Base-by-base conservation (phyloP, 2,888 invertebrate species). In the Acronicta alni region DNA sequence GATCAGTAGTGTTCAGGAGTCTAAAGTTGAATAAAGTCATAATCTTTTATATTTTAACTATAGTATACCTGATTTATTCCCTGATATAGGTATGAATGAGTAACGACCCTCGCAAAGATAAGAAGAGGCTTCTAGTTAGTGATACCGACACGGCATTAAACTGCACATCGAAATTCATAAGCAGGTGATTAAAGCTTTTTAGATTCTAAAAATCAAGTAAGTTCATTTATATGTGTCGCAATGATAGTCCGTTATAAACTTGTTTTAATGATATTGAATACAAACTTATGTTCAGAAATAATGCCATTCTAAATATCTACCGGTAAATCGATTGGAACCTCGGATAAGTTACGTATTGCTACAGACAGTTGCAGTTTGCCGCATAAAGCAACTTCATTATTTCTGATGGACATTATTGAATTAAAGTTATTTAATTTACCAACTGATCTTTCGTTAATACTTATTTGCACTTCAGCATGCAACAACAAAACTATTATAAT, bases 281-380 rank as follows among this genome's bases (percentile, higher is more conserved):
- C 63, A 61, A 15, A 23, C 15, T 56, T 73, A 41, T 56, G 52
- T 63, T 63, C 59, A 55, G 57, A 52, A 69, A 83, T 35, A n/a
- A 14, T 72, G 60, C 81, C 72, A 73, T 64, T 71, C 75, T 75
- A 72, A 76, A 79, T 79, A 77, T 80, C 74, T 64, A 81, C 77
- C 72, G 72, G 80, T 78, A 74, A 80, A 83, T 82, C 78, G 84
- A 86, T 87, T 78, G 80, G 63, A 73, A 79, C 74, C 55, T 69
- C 64, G 72, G 83, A 83, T 85, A 82, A 83, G 80, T 82, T 77
- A 80, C 80, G 79, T 80, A 80, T 80, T 81, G 75, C 75, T 65
- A 57, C 65, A 67, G 56, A 70, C 87, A 85, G 86, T 83, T 87
- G 85, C 85, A 69, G 69, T 76, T 81, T 80, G 76, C 43, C 51